A percentile compares a stretch with the other conserved stretches of the same genome.
phyloP scores from a whole-genome alignment of 2,888 invertebrate species.

The Rhaphigaster nebulosa region DNA sequence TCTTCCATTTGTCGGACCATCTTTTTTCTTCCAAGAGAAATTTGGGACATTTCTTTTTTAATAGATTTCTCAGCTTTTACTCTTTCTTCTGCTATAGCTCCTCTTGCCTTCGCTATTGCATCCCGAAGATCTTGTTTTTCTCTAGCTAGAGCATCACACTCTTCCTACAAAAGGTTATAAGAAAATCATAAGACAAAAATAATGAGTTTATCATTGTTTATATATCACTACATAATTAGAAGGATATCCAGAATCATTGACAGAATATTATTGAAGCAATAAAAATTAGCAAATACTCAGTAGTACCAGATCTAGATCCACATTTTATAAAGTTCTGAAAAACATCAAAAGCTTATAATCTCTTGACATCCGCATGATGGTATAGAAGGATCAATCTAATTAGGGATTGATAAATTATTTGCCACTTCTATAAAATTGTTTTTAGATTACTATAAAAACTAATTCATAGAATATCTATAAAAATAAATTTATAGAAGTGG shows the following conservation, averaged over 20 bases:
- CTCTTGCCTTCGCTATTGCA: constrained; percentile 59
- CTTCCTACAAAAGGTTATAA: constrained; percentile 53
- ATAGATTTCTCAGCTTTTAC: constrained; percentile 51
- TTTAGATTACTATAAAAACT: no score
- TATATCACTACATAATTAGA: background rate
- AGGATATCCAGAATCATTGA: background rate
- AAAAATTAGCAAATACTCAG: no score
- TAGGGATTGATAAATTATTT: no score
- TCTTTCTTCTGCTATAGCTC: constrained; percentile 60
- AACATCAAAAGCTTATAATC: no score
- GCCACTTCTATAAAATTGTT: no score
- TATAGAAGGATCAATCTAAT: no score
- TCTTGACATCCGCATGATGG: no score
- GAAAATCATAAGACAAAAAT: background rate
- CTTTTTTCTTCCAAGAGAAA: constrained; percentile 5
- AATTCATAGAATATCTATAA: no score
- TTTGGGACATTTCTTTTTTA: constrained; percentile 49
- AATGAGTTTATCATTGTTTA: background rate
- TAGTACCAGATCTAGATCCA: no score
- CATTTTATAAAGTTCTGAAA: no score
- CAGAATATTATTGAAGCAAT: no score
- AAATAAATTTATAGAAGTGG: no score
- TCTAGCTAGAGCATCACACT: constrained; percentile 59
- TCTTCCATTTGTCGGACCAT: constrained; percentile 50
- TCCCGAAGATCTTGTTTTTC: constrained; percentile 60